phyloP scores from a whole-genome alignment of 2,113 vertebrate species.

The Arenaria interpres region DNA sequence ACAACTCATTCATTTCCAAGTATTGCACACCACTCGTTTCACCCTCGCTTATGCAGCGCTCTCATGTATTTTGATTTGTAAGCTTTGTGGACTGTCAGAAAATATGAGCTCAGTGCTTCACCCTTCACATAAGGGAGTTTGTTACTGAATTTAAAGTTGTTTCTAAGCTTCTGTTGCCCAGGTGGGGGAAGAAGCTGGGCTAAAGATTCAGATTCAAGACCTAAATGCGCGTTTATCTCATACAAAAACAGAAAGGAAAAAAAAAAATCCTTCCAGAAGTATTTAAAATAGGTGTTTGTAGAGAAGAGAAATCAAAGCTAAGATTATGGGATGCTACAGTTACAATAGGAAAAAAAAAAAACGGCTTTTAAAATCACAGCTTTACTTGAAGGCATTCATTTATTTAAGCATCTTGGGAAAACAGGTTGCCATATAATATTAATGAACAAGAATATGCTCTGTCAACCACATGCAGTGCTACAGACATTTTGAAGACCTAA shows the following conservation, averaged over 20 bases:
- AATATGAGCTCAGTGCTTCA: neutral
- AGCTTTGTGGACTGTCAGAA: neutral
- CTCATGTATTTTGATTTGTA: neutral
- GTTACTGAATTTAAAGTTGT: neutral
- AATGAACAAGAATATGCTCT: constrained; percentile 59
- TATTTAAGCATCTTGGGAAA: constrained; percentile 15
- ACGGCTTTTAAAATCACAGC: neutral
- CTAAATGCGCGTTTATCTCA: neutral
- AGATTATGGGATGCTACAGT: neutral
- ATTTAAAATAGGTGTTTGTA: too few species aligned
- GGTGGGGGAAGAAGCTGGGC: neutral
- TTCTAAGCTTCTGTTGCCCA: neutral
- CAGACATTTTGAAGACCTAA: constrained; percentile 49
- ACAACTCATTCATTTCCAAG: constrained; percentile 13
- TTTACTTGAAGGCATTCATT: constrained; percentile 32
- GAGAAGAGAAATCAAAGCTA: neutral
- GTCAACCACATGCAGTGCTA: constrained; percentile 23
- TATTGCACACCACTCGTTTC: neutral
- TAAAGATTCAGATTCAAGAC: neutral
- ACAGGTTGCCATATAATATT: constrained; percentile 29
- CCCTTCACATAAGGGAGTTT: neutral
- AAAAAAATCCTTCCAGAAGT: too few species aligned
- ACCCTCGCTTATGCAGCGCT: neutral
- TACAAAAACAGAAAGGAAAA: neutral
- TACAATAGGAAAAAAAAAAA: neutral